Base-by-base conservation (phyloP, 2,888 invertebrate species). In the Cetonia aurata region DNA sequence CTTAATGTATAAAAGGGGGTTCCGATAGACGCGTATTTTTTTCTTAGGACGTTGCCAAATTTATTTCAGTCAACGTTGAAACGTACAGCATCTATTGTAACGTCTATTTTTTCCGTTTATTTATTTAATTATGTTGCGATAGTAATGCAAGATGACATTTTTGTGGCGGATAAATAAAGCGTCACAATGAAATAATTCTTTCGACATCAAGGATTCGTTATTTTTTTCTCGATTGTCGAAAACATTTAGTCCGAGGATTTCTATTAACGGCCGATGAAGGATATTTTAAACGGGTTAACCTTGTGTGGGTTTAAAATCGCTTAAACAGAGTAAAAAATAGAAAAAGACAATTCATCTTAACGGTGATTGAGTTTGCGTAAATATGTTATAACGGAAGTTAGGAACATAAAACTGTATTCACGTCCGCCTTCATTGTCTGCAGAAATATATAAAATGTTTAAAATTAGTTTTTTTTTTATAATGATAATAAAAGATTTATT, bases 31-130 rank as follows among this genome's bases (percentile, higher is more conserved):
- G 19, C 19, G 19, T 50, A 59, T 44, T 59, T 44, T 59, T 44
- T 59, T 19, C 59, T 25, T 44, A 15, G 59, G n/a, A 25, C 17
- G 17, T 19, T 59, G 59, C 59, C 59, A 59, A 59, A n/a, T 44
- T 59, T 59, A 59, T 59, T 59, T 59, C 19, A 19, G 59, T 59
- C 25, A 4, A 10, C 44, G 44, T n/a, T 31, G 13, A 19, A 53
- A 6, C 31, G 31, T 31, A 13, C 25, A 4, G 25, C 25, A 25
- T 25, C 1, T 25, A 25, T 25, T 25, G 25, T 25, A 1, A 1
- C 4, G 4, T 25, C 25, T 8, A 33, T n/a, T 53, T n/a, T 25
- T 31, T 53, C n/a, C 33, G 25, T 25, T 31, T 53, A 12, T 50
- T 50, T 15, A 50, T 50, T 50, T 17, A 53, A 53, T 53, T 53